Evolutionary conservation across 2,888 invertebrate genomes (phyloP).

Genomic region (Vandiemenella viatica): DNA sequence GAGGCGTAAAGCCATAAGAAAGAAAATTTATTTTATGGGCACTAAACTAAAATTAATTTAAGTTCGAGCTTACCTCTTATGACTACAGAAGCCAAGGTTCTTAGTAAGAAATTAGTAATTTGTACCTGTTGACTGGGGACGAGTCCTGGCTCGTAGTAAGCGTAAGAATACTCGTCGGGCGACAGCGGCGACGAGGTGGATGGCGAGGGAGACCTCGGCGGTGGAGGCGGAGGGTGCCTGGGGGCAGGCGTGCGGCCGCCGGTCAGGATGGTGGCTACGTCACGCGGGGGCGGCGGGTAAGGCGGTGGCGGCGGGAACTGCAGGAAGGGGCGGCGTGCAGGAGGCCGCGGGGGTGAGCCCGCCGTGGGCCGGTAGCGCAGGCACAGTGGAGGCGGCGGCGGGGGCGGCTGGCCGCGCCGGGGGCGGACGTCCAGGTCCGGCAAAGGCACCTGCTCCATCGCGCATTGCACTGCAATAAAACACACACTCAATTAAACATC

Average conservation of each 20-base stretch:
- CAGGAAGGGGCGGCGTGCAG: conserved; percentile 30
- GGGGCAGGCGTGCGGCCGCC: conserved; percentile 36
- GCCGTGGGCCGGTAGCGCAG: conserved; percentile 1
- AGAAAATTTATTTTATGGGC: too few relatives aligned
- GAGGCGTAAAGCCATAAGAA: too few relatives aligned
- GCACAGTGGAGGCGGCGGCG: conserved; percentile 2
- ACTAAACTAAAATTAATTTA: too few relatives aligned
- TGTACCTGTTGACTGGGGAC: conserved; percentile 28
- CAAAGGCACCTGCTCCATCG: too few relatives aligned
- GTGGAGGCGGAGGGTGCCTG: not conserved
- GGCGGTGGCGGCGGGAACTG: conserved; percentile 62
- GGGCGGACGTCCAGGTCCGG: too few relatives aligned
- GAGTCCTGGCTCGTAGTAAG: conserved; percentile 60
- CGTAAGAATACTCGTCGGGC: conserved; percentile 58
- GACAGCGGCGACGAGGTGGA: not conserved
- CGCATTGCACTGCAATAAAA: too few relatives aligned
- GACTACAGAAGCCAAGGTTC: too few relatives aligned
- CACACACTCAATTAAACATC: too few relatives aligned
- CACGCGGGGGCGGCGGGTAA: conserved; percentile 45
- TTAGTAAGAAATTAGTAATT: too few relatives aligned
- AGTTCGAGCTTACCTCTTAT: too few relatives aligned
- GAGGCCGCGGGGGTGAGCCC: conserved; percentile 12
- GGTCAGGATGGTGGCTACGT: conserved; percentile 56
- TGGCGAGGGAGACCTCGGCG: not conserved
- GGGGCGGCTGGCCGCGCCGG: too few relatives aligned